Evolutionary conservation across 2,797 vertebrate genomes (phyloP), one percentile per base, ranked within the genome.

Genomic region (Microcaecilia unicolor): DNA sequence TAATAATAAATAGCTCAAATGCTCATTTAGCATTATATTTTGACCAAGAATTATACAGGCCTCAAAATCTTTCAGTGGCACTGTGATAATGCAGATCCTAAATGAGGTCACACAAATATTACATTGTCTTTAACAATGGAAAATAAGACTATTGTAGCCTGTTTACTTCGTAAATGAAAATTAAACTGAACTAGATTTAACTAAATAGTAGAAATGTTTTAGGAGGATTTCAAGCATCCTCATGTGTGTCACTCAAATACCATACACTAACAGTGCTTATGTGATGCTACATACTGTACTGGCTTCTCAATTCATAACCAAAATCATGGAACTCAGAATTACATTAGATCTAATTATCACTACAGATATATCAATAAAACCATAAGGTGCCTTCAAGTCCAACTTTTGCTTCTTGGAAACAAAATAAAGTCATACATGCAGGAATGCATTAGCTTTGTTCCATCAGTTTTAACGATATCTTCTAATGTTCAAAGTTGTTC

Each of bases 1-100:
- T 34, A 64, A 73, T 36, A 67, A 72, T 76, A 79, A 77, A 76
- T 70, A 73, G 64, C 57, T 70, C 44, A 65, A 67, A 62, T 63
- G 55, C 55, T 52, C 55, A 55, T 36, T 52, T 51, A 69, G 51
- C 56, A 60, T 69, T 67, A 32, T 63, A 66, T 41, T n/a, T 34
- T 51, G 52, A 40, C 47, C 26, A 59, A 37, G 34, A 46, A 9
- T 48, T 43, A 42, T 24, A 34, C 32, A 41, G 41, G 43, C 34
- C 31, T 34, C 15, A 11, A 44, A 10, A 15, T 15, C 16, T 59
- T 38, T 51, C 46, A 37, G 13, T 32, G 31, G 30, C 28, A 21
- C 5, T 26, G 35, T 39, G 48, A 55, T 22, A 58, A 38, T 2
- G 25, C 21, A 44, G 51, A 45, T 40, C 31, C n/a, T 55, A 48